A percentile compares a stretch with the other conserved stretches of the same genome.
Conservation (phyloP, 1,140 invertebrate species). For the Drosophila virilis region DNA sequence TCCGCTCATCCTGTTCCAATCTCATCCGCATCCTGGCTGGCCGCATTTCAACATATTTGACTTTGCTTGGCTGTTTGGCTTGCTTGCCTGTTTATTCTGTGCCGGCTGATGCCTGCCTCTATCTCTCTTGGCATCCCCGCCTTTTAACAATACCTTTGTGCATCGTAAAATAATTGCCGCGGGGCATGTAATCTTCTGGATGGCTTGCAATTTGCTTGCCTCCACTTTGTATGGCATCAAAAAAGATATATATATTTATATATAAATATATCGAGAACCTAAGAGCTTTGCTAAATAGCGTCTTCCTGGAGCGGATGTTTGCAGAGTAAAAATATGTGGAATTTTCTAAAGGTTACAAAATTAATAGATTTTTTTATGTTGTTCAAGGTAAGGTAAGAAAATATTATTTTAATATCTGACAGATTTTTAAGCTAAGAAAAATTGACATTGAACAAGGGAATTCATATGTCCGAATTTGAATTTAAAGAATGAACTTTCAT, state of each 20-base stretch:
- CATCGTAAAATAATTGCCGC: constrained; percentile 83
- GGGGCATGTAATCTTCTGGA: constrained; percentile 79
- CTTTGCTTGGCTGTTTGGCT: constrained; percentile 71
- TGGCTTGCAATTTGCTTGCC: constrained; percentile 67
- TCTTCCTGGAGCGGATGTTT: constrained; percentile 33
- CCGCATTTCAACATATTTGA: constrained; percentile 83
- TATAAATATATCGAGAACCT: constrained; percentile 11
- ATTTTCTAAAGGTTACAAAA: constrained; percentile 25
- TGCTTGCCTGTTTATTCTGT: constrained; percentile 68
- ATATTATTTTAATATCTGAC: too few relatives aligned
- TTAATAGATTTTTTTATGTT: constrained; percentile 27
- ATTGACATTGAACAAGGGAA: too few relatives aligned
- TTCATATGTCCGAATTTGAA: too few relatives aligned
- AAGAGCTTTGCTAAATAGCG: constrained; percentile 27
- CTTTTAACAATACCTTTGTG: constrained; percentile 83
- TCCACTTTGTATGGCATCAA: constrained; percentile 13
- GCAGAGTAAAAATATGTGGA: constrained; percentile 29
- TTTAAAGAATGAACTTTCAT: too few relatives aligned
- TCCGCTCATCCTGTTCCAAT: constrained; percentile 18
- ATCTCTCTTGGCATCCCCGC: constrained; percentile 4
- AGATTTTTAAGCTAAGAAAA: too few relatives aligned
- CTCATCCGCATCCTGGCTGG: constrained; percentile 55
- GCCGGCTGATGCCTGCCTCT: constrained; percentile 31
- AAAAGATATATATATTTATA: background rate
- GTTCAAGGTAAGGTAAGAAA: constrained; percentile 4